Percentiles rank a stretch among this genome's conserved stretches.
phyloP scores from a whole-genome alignment of 2,113 vertebrate species.

The Fulmarus glacialis region DNA sequence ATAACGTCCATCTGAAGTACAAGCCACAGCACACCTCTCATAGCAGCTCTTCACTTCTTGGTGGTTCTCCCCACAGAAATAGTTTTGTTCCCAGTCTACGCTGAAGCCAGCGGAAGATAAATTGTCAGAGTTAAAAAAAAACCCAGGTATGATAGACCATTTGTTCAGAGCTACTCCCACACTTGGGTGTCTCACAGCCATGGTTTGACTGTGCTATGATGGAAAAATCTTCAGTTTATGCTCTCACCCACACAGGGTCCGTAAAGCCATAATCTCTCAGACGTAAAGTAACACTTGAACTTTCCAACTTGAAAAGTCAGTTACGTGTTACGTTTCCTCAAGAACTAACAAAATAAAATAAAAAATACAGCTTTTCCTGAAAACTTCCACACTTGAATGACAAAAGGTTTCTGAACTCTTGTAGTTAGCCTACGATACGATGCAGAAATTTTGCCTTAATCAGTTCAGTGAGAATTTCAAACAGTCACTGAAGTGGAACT shows the following conservation, averaged over 20 bases:
- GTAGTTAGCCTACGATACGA: rapidly evolving
- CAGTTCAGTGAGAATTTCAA: not conserved
- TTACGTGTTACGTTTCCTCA: not conserved
- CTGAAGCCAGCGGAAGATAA: not conserved
- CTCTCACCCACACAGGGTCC: not conserved
- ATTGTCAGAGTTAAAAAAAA: not conserved
- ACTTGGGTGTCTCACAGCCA: not conserved
- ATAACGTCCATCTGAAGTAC: not conserved
- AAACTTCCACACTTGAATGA: not conserved
- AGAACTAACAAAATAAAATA: not conserved
- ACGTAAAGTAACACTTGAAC: not conserved
- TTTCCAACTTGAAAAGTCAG: not conserved
- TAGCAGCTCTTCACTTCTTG: not conserved
- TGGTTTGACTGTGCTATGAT: not conserved
- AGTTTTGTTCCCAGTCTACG: not conserved
- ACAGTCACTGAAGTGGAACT: not conserved
- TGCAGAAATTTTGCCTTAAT: not conserved
- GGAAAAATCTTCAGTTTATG: not conserved
- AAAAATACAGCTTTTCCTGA: not conserved
- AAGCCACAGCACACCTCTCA: not conserved
- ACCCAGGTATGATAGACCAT: not conserved
- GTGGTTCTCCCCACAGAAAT: not conserved
- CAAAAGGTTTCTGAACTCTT: not conserved
- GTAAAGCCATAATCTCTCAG: not conserved
- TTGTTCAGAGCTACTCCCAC: not conserved